A percentile compares a stretch with the other conserved stretches of the same genome.
Evolutionary conservation across 2,797 vertebrate genomes (phyloP).

Genomic region (Philypnodon macrostomus): DNA sequence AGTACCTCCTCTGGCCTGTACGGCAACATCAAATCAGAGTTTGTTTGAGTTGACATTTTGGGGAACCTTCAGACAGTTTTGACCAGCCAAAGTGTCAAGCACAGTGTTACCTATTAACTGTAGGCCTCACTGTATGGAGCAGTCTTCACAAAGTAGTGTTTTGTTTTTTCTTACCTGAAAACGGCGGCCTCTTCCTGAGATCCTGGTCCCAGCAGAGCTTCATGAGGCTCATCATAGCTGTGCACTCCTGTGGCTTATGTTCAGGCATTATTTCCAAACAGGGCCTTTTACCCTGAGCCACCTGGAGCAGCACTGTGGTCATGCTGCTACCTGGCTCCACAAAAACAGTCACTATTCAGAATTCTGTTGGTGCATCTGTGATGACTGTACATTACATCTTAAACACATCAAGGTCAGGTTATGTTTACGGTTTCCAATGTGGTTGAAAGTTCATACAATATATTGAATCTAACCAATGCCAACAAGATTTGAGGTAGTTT

Average conservation of each 20-base stretch:
- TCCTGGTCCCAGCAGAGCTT: constrained; percentile 83
- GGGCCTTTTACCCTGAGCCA: constrained; percentile 51
- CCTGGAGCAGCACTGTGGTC: no score
- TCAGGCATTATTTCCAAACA: constrained; percentile 72
- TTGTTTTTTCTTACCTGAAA: constrained; percentile 84
- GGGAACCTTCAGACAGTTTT: no score
- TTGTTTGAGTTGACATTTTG: no score
- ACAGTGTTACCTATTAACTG: not conserved
- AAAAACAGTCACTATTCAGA: not conserved
- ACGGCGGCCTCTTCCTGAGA: constrained; percentile 73
- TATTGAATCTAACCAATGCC: not conserved
- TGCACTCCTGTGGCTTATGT: constrained; percentile 75
- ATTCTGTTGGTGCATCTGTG: not conserved
- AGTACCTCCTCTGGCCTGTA: no score
- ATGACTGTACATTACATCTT: not conserved
- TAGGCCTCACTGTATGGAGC: not conserved
- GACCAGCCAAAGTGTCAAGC: no score
- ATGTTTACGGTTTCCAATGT: not conserved
- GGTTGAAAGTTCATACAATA: not conserved
- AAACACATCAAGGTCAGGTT: not conserved
- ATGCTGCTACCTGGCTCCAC: no score
- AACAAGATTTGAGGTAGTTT: no score
- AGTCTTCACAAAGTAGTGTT: no score
- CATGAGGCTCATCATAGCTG: constrained; percentile 82
- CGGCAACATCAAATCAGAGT: no score